Base-by-base conservation (phyloP, 1,140 invertebrate species). In the Ylistrum balloti region DNA sequence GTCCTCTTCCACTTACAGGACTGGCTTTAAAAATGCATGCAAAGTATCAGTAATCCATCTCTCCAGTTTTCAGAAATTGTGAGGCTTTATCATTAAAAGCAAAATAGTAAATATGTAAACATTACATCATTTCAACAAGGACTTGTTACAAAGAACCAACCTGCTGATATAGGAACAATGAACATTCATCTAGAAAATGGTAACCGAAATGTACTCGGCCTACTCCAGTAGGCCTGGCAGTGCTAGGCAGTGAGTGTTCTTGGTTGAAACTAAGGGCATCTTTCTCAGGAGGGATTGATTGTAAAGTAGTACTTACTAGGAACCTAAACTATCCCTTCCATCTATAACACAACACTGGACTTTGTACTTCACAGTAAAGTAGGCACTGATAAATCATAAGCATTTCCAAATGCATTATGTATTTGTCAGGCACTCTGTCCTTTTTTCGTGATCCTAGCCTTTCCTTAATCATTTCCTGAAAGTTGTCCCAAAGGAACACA, bases 191-290 rank as follows among this genome's bases (percentile, higher is more conserved):
- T 74, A 74, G 56, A 28, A 74, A 74, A 28, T 74, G 56, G 5
- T 28, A 28, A n/a, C 22, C 9, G 45, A 15, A 3, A 17, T 11
- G 56, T 28, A 74, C 56, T 74, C 56, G n/a, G n/a, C n/a, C 17
- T 5, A 9, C n/a, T n/a, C 56, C n/a, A 74, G 9, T 74, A n/a
- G 56, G 56, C 56, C 56, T 20, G 56, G n/a, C 56, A 7, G n/a
- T 11, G n/a, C 56, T n/a, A 2, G 56, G 22, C 5, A 11, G 5
- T 28, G n/a, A 28, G n/a, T 28, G 28, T 74, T 74, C 56, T 74
- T 74, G 56, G 28, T 74, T 74, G 56, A n/a, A 74, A 74, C 56
- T 28, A 74, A 74, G 56, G n/a, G 22, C 56, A 74, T 74, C 56
- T 74, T 74, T 7, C 9, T 74, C 9, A n/a, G 56, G 22, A 74